Base-by-base conservation (phyloP, 2,888 invertebrate species). In the Drosophila buzzatii region DNA sequence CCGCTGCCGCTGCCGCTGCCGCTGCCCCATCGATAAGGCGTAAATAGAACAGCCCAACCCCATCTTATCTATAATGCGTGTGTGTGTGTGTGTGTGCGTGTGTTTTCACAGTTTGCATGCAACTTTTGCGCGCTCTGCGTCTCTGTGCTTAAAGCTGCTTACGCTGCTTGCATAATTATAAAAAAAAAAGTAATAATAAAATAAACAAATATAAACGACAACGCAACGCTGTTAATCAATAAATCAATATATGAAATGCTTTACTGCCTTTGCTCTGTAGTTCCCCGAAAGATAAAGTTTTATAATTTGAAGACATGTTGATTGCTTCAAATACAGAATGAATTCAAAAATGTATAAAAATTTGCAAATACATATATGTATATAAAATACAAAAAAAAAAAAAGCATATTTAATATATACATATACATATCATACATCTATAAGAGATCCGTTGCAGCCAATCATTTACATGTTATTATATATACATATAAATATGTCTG, bases 21-120 rank as follows among this genome's bases (percentile, higher is more conserved):
- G 44, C 18, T 42, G 53, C 37, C 23, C 23, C 70, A 51, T 44
- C 69, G 86, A 82, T 85, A 82, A 71, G 69, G 58, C 68, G 56
- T 33, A 73, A 70, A 49, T 68, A 42, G 63, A 57, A 35, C 71
- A 44, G 52, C 27, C 44, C 41, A 23, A 35, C 31, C 27, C 44
- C 33, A 16, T 12, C 47, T 20, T 52, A 39, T 16, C 16, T 14
- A 0, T 4, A n/a, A 12, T 16, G 39, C n/a, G 44, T 44, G 37
- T 18, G n/a, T 4, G 23, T 3, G 10, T 4, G 10, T 7, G 14
- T 12, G 8, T 18, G n/a, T 6, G 33, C 12, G 39, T 52, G 35
- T 33, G 5, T 14, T 9, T 44, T 2, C 10, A n/a, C 31, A 49
- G 31, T 23, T 20, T 9, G 20, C n/a, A 53, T 69, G 42, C 45